These are phyloP conservation scores for Diadophis punctatus DNA, from an alignment of 2,113 vertebrate species.

Conservation along the genomic window DNA sequence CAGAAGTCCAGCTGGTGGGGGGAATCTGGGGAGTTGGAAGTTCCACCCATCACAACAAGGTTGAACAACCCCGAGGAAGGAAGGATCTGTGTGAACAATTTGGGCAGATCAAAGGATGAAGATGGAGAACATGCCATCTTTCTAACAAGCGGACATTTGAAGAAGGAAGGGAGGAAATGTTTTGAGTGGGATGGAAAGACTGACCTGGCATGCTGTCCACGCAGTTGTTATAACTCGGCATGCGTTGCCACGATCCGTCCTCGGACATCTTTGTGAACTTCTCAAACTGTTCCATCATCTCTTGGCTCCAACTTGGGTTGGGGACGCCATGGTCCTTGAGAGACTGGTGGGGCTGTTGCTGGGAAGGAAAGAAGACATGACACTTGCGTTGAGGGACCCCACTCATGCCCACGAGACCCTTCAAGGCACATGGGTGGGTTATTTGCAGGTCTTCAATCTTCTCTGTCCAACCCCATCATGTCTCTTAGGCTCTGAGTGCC, in stretches of 20 bases:
- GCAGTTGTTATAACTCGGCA: constrained; percentile 76
- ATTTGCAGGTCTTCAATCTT: not conserved
- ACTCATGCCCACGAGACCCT: not conserved
- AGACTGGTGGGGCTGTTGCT: not conserved
- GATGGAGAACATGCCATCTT: no score
- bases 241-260: constrained; percentile 63
- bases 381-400: not conserved
- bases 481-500: not conserved
- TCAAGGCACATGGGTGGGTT: not conserved
- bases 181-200: not conserved
- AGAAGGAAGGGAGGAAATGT: not conserved
- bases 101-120: not conserved
- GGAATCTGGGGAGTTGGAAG: no score
- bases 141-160: no score
- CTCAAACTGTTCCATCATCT: constrained; percentile 72
- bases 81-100: not conserved
- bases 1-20: no score
- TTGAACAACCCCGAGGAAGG: no score
- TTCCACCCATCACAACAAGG: no score
- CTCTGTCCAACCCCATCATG: not conserved
- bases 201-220: constrained; percentile 69
- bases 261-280: constrained; percentile 71
- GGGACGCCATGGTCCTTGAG: constrained; percentile 75
- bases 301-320: constrained; percentile 77
- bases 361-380: not conserved